Evolutionary conservation across 1,140 invertebrate genomes (phyloP).

Genomic region (Ostrea edulis): DNA sequence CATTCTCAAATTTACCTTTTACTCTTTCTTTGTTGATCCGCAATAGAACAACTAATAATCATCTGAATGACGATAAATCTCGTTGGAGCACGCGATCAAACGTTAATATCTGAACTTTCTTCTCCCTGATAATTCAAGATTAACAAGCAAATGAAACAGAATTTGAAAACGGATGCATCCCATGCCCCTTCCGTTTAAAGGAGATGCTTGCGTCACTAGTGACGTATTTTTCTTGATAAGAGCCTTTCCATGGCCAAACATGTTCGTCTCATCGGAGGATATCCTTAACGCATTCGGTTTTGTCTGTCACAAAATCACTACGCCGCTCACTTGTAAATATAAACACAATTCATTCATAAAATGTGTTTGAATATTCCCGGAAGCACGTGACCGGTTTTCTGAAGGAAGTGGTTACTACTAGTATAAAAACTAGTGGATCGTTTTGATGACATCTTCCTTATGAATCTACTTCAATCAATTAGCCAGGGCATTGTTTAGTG

Average conservation of each 20-base stretch:
- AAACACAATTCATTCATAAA: conserved; percentile 9
- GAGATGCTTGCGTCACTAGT: background rate
- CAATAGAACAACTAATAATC: too few relatives aligned
- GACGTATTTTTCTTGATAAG: conserved; percentile 30
- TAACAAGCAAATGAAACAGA: conserved; percentile 24
- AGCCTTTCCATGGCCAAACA: background rate
- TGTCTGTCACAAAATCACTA: background rate
- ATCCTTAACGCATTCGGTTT: background rate
- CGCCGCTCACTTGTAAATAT: background rate
- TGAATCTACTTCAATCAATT: background rate
- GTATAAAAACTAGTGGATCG: background rate
- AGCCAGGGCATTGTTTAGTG: background rate
- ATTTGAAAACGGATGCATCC: conserved; percentile 13
- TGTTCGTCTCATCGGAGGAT: background rate
- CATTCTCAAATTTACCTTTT: too few relatives aligned
- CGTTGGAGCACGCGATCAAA: background rate
- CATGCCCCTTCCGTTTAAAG: conserved; percentile 17
- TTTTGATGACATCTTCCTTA: background rate
- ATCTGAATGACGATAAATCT: too few relatives aligned
- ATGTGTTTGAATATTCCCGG: background rate
- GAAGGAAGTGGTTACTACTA: background rate
- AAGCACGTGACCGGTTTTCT: background rate
- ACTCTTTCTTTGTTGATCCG: too few relatives aligned
- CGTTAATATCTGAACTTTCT: background rate
- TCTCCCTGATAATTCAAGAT: background rate